Base-by-base conservation (phyloP, 2,888 invertebrate genomes). In the Thalpophila matura region DNA sequence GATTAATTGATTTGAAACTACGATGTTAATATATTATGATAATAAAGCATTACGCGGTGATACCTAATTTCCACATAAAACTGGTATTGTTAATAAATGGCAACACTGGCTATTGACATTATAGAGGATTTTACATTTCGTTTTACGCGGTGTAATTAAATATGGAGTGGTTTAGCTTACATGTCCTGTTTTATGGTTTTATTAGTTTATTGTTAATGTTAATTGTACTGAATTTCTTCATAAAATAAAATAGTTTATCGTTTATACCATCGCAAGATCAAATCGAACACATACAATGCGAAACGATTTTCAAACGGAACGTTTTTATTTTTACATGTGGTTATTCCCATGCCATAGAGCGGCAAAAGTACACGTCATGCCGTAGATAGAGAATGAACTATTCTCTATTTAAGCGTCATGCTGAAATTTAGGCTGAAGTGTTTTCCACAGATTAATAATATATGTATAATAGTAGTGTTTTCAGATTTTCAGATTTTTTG, bases 311-410 rank as follows among this genome's bases (percentile, higher is more conserved):
- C 0, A 22, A 70, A 54, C 20, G 57, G 45, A 69, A 54, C 71
- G 70, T 53, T 10, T 2, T 18, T 7, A 20, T 24, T 24, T 24
- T 18, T 3, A 0, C 10, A 16, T 26, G 5, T n/a, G 56, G 64
- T 57, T 35, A 50, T 49, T 50, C 57, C 70, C 71, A 0, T 6
- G 9, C 7, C 71, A 69, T 63, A 70, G 51, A 68, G 10, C 18
- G 4, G 5, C 14, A 26, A 1, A 47, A 20, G 31, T 18, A 50
- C 58, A 69, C 71, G 64, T 69, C 71, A 66, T 46, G 22, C 12
- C 12, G n/a, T n/a, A n/a, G n/a, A n/a, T n/a, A n/a, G n/a, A n/a
- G n/a, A n/a, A n/a, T n/a, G n/a, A n/a, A n/a, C n/a, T n/a, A n/a
- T n/a, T n/a, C n/a, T n/a, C n/a, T n/a, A n/a, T n/a, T n/a, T n/a